A percentile compares a stretch with the other conserved stretches of the same genome.
These are phyloP conservation scores for Diaphora mendica DNA, from an alignment of 2,888 invertebrate species.

Conservation along the genomic window DNA sequence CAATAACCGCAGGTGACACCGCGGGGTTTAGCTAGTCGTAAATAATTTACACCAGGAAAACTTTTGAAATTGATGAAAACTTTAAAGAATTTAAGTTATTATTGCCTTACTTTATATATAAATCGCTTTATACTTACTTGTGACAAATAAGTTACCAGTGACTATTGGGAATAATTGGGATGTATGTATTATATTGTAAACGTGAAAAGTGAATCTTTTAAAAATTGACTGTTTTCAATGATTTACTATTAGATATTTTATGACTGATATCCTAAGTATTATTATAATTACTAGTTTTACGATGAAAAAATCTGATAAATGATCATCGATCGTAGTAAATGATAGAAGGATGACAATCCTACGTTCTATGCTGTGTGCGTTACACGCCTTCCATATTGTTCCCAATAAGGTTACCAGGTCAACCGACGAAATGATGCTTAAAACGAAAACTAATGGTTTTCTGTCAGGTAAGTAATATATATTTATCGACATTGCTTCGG, in stretches of 20 bases:
- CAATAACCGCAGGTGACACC: too few species aligned
- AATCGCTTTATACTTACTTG: not conserved
- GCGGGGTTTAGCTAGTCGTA: too few species aligned
- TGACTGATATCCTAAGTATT: not conserved
- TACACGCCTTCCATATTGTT: slow-evolving; percentile 15
- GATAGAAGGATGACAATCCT: slow-evolving; percentile 29
- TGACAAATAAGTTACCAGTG: too few species aligned
- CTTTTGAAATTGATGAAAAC: too few species aligned
- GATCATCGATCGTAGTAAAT: too few species aligned
- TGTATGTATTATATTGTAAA: not conserved
- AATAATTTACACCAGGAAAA: not conserved
- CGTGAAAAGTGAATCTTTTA: not conserved
- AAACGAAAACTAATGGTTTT: slow-evolving; percentile 29
- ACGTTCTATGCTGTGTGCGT: slow-evolving; percentile 9
- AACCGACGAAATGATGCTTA: slow-evolving; percentile 26
- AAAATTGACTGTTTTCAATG: not conserved
- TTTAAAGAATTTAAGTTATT: not conserved
- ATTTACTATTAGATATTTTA: not conserved
- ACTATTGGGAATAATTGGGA: not conserved
- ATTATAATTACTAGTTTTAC: not conserved
- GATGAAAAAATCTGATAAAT: not conserved
- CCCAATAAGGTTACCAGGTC: slow-evolving; percentile 40
- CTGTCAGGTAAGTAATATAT: slow-evolving; percentile 29
- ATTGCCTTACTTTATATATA: not conserved
- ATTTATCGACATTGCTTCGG: slow-evolving; percentile 19